These are phyloP conservation scores for Microcebus ravelobensis DNA, from an alignment of 2,113 vertebrate species.

Conservation along the genomic window DNA sequence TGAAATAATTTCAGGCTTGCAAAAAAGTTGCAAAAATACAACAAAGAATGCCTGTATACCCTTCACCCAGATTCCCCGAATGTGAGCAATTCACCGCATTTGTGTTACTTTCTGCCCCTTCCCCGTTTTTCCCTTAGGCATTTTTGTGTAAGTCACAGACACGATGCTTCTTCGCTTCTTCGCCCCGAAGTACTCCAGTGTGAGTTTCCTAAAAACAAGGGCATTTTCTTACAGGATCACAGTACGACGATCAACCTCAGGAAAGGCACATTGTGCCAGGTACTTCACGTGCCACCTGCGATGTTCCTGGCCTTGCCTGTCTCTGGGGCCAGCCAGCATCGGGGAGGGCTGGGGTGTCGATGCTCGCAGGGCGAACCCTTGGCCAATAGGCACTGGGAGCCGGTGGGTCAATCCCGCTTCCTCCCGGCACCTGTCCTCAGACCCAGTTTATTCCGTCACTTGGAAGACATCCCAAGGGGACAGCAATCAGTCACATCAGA, in stretches of 20 bases:
- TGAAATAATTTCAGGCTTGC: slow-evolving; percentile 1
- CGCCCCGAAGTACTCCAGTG: neutral
- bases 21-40: neutral
- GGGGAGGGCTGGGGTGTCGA: rapidly evolving
- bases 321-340: rapidly evolving
- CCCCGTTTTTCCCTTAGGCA: neutral
- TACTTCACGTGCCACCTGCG: rapidly evolving
- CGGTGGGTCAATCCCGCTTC: rapidly evolving
- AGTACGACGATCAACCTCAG: rapidly evolving
- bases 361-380: neutral
- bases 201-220: neutral
- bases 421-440: rapidly evolving
- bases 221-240: neutral
- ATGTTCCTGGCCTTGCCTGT: neutral
- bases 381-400: rapidly evolving
- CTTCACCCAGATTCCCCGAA: neutral
- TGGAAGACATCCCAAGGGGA: neutral
- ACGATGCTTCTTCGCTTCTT: neutral
- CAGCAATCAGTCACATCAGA: neutral
- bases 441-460: neutral
- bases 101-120: rapidly evolving
- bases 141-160: neutral
- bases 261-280: rapidly evolving
- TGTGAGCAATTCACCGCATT: rapidly evolving
- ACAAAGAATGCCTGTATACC: neutral